A percentile compares a stretch with the other conserved stretches of the same genome.
Evolutionary conservation across 35 echinoderm and acorn worm genomes (phyloP).

Genomic region (Hemicentrotus pulcherrimus): DNA sequence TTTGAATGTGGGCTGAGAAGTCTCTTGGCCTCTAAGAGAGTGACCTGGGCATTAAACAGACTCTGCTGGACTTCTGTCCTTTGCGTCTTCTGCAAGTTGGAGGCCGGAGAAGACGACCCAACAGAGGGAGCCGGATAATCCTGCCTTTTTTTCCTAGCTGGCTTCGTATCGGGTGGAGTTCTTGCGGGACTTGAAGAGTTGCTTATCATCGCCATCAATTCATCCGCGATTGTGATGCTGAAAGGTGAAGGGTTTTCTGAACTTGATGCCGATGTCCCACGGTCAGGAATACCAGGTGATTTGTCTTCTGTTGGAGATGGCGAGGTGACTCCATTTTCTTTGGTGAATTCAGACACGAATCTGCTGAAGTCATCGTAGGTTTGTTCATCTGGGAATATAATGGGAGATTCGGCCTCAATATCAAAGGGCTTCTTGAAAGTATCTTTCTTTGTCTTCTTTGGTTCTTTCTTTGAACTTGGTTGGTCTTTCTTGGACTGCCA

Average conservation of each 20-base stretch:
- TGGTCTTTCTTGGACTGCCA: background rate
- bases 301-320: background rate
- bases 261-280: background rate
- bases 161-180: background rate
- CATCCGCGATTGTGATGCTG: slow-evolving; percentile 20
- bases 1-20: slow-evolving; percentile 29
- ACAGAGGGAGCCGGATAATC: background rate
- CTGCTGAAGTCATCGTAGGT: slow-evolving; percentile 32
- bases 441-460: slow-evolving; percentile 1
- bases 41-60: slow-evolving; percentile 5
- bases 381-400: slow-evolving; percentile 15
- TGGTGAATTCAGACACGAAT: slow-evolving; percentile 22
- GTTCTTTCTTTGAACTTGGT: background rate
- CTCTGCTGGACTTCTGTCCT: background rate
- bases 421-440: slow-evolving; percentile 40
- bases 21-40: slow-evolving; percentile 8
- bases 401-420: slow-evolving; percentile 14
- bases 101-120: background rate
- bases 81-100: background rate
- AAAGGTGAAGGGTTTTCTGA: slow-evolving; percentile 14
- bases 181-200: slow-evolving; percentile 14
- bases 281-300: background rate
- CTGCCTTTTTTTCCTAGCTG: background rate
- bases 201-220: background rate
- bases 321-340: background rate